These are phyloP conservation scores for Glaucidium brasilianum DNA, from an alignment of 2,113 vertebrate species.

Conservation along the genomic window DNA sequence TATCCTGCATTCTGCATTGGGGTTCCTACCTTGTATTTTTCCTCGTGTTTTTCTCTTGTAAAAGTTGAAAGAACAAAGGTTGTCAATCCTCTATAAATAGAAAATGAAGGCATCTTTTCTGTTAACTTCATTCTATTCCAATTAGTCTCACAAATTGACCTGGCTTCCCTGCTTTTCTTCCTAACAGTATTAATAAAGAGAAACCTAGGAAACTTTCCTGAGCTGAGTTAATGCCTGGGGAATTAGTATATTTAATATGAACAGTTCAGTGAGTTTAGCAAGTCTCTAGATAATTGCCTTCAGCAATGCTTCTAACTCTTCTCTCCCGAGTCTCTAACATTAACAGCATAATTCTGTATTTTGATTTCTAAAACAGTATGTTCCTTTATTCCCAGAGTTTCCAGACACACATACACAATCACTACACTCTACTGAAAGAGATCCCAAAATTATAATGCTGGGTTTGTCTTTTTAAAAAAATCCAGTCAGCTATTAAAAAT, in stretches of 20 bases:
- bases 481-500: not conserved
- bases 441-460: not conserved
- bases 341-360: slow-evolving; percentile 23
- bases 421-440: not conserved
- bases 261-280: not conserved
- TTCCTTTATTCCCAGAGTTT: not conserved
- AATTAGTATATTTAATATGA: slow-evolving; percentile 17
- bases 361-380: not conserved
- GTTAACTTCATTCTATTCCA: not conserved
- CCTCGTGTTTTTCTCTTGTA: not conserved
- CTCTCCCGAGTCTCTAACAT: not conserved
- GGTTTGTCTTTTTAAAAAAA: not conserved
- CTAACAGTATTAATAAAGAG: not conserved
- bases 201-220: not conserved
- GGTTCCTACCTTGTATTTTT: rapidly evolving
- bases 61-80: not conserved
- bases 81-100: not conserved
- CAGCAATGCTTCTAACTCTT: not conserved
- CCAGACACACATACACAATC: not conserved
- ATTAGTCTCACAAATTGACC: not conserved
- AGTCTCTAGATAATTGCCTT: slow-evolving; percentile 1
- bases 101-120: not conserved
- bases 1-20: rapidly evolving
- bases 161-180: not conserved
- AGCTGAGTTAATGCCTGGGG: not conserved